Evolutionary conservation across 2,797 vertebrate species (phyloP), one percentile per base, ranked within the genome.

Genomic region (Champsocephalus esox): DNA sequence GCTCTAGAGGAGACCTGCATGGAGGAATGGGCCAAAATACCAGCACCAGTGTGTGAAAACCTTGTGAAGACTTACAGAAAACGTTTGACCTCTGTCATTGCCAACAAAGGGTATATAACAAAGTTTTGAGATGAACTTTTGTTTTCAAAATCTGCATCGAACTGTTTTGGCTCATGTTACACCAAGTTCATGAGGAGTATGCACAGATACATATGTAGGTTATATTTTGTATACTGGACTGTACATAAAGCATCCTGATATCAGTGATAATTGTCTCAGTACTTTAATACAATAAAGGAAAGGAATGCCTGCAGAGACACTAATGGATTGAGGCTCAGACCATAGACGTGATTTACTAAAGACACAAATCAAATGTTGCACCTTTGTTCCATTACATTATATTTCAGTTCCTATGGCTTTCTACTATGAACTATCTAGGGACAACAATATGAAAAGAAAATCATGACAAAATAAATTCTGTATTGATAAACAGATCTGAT

Each of bases 161-260:
- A n/a, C n/a, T n/a, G n/a, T n/a, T n/a, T n/a, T n/a, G n/a, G n/a
- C n/a, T n/a, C n/a, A n/a, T n/a, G n/a, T n/a, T n/a, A n/a, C n/a
- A n/a, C n/a, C n/a, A n/a, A n/a, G n/a, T n/a, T n/a, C n/a, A n/a
- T n/a, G n/a, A 45, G 32, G 48, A 24, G 4, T 44, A 1, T 66
- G 2, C 14, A 24, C n/a, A 48, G 6, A 3, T 62, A 9, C 7
- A 44, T 21, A 51, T 50, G 41, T 16, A 55, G n/a, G 14, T 28
- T 12, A 44, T 72, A 48, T 57, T 69, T 67, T 34, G 8, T 21
- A 44, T 45, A 17, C 5, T 77, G 34, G 11, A 59, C 14, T 57
- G 11, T 62, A 73, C 34, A 65, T 7, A 57, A 5, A 56, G 16
- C 1, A 19, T 38, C 21, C 45, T 48, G 28, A 12, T 19, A 59